Evolutionary conservation across 2,888 invertebrate genomes (phyloP).

Genomic region (Gortyna flavago): DNA sequence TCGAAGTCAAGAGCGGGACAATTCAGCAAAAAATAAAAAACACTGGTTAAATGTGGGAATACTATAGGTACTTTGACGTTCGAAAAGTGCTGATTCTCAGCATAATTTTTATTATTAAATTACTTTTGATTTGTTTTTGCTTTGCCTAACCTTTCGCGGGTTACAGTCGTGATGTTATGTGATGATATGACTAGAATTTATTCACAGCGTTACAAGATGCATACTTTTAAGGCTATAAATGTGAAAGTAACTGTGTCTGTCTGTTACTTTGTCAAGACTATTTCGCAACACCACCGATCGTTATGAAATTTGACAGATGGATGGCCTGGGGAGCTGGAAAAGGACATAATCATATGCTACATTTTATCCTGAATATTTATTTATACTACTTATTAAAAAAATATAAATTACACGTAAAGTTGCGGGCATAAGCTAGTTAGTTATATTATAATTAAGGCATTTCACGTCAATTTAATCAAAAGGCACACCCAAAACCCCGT

Average conservation of each 20-base stretch:
- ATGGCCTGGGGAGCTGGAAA: neutral
- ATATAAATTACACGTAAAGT: neutral
- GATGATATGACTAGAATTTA: neutral
- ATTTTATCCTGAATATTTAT: too few species aligned
- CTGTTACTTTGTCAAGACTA: neutral
- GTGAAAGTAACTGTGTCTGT: neutral
- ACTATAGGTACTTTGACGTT: too few species aligned
- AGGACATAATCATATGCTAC: too few species aligned
- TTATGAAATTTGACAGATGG: neutral
- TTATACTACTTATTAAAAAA: too few species aligned
- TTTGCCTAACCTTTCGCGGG: too few species aligned
- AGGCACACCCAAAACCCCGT: conserved; percentile 8
- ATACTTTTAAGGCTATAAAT: neutral
- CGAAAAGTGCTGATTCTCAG: too few species aligned
- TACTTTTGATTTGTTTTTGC: too few species aligned
- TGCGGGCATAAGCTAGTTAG: neutral
- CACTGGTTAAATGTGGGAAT: too few species aligned
- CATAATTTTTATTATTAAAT: too few species aligned
- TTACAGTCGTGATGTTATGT: too few species aligned
- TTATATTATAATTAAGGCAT: neutral
- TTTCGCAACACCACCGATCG: neutral
- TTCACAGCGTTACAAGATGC: neutral
- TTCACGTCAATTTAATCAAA: conserved; percentile 22
- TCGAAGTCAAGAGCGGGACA: too few species aligned
- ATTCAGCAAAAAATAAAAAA: too few species aligned